phyloP scores from a whole-genome alignment of 2,888 invertebrate species.

The Yponomeuta malinellus region DNA sequence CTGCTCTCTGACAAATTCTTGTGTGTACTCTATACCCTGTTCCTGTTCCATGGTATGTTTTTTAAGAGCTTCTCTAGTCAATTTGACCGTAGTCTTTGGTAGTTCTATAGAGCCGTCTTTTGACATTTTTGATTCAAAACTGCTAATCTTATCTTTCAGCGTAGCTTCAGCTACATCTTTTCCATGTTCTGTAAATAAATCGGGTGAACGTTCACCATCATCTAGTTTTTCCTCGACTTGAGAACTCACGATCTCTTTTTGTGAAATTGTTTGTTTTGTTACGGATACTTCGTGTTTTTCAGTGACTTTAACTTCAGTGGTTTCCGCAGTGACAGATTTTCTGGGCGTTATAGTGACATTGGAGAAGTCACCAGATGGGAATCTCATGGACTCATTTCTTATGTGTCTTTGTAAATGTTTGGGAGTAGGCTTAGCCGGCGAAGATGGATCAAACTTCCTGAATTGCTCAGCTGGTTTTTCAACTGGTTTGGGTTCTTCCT shows the following conservation, averaged over 20 bases:
- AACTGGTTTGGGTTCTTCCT: constrained; percentile 47
- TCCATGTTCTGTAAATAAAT: constrained; percentile 56
- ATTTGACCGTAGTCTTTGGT: constrained; percentile 58
- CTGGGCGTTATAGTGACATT: constrained; percentile 67
- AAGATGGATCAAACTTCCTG: constrained; percentile 63
- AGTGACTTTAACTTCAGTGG: constrained; percentile 46
- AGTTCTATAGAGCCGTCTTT: constrained; percentile 58
- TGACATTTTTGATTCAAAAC: constrained; percentile 66
- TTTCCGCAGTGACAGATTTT: constrained; percentile 66
- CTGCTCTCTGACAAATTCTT: constrained; percentile 71
- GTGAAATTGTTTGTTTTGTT: constrained; percentile 56
- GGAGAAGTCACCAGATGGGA: constrained; percentile 71
- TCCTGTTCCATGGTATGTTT: constrained; percentile 68
- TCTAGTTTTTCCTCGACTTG: constrained; percentile 72
- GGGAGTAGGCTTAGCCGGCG: constrained; percentile 68
- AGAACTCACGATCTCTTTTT: constrained; percentile 63
- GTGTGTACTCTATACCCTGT: constrained; percentile 67
- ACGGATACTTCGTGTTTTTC: constrained; percentile 46
- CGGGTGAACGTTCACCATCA: constrained; percentile 63
- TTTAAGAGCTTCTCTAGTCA: constrained; percentile 70
- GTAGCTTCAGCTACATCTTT: constrained; percentile 70
- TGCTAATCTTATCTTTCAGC: constrained; percentile 60
- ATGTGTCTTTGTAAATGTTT: constrained; percentile 71
- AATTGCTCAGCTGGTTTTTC: constrained; percentile 60
- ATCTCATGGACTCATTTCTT: constrained; percentile 72